Conservation (phyloP, 2,888 invertebrate genomes). For the Stegana nigrithorax region DNA sequence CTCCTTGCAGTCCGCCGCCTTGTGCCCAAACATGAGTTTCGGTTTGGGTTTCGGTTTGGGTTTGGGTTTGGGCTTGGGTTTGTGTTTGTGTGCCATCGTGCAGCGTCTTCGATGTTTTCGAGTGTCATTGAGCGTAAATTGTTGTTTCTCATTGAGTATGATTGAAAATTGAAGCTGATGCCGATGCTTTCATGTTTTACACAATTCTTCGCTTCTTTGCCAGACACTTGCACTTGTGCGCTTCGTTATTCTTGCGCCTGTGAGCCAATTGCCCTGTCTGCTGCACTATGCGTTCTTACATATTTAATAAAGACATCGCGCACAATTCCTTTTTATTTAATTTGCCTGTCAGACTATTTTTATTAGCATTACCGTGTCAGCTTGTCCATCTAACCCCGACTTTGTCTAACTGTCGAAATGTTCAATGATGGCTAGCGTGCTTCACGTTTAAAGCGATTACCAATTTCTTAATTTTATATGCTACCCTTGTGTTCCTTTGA, state of each 20-base stretch:
- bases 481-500: too few relatives aligned
- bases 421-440: too few relatives aligned
- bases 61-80: too few relatives aligned
- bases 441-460: too few relatives aligned
- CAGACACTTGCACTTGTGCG: conserved; percentile 33
- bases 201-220: background rate
- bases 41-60: too few relatives aligned
- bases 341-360: conserved; percentile 37
- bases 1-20: too few relatives aligned
- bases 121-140: conserved; percentile 65
- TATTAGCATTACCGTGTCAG: conserved; percentile 33
- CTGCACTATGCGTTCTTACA: conserved; percentile 25
- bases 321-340: conserved; percentile 26
- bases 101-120: conserved; percentile 46
- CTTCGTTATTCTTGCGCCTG: background rate
- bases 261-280: background rate
- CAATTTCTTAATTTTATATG: too few relatives aligned
- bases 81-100: too few relatives aligned
- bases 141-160: conserved; percentile 64
- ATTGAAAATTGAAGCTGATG: conserved; percentile 53
- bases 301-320: conserved; percentile 47
- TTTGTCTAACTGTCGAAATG: too few relatives aligned
- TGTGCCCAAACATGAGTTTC: too few relatives aligned
- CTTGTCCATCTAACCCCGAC: background rate
- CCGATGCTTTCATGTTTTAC: too few relatives aligned